Conservation (phyloP, 2,888 invertebrate species). For the Caenorhabditis angaria region DNA sequence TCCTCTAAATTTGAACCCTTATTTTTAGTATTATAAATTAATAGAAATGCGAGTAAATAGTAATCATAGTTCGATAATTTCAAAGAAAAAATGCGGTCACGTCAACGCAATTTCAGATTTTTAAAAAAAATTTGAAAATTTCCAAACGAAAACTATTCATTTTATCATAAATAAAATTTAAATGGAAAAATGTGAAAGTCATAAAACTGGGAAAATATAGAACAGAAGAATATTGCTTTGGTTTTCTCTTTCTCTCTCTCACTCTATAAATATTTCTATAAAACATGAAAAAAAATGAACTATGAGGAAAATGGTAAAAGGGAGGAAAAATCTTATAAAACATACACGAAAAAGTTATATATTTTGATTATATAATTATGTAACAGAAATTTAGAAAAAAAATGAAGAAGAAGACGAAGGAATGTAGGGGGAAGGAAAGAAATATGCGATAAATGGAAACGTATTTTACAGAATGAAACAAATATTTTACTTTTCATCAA, state of each 20-base stretch:
- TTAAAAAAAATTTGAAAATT: too few species aligned
- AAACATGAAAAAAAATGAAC: constrained; percentile 16
- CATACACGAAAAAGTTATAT: constrained; percentile 16
- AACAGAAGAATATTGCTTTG: neutral
- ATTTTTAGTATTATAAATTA: neutral
- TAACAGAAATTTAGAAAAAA: neutral
- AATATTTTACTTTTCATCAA: neutral
- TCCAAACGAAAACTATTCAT: constrained; percentile 3
- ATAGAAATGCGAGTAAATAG: constrained; percentile 3
- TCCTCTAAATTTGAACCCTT: constrained; percentile 3
- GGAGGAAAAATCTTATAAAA: constrained; percentile 14
- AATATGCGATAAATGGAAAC: constrained; percentile 16
- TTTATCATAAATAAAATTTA: neutral
- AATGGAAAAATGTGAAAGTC: neutral
- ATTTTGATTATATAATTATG: neutral
- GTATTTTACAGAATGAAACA: constrained; percentile 13
- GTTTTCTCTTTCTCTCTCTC: neutral
- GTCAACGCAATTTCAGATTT: too few species aligned
- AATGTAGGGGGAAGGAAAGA: constrained; percentile 1
- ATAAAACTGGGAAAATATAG: neutral
- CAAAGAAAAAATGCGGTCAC: neutral
- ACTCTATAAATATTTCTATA: neutral
- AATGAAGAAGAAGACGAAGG: too few species aligned
- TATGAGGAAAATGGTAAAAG: constrained; percentile 30
- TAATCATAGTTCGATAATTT: neutral